Evolutionary conservation across 2,113 vertebrate genomes (phyloP), one percentile per base, ranked within the genome.

Genomic region (Urocynchramus pylzowi): DNA sequence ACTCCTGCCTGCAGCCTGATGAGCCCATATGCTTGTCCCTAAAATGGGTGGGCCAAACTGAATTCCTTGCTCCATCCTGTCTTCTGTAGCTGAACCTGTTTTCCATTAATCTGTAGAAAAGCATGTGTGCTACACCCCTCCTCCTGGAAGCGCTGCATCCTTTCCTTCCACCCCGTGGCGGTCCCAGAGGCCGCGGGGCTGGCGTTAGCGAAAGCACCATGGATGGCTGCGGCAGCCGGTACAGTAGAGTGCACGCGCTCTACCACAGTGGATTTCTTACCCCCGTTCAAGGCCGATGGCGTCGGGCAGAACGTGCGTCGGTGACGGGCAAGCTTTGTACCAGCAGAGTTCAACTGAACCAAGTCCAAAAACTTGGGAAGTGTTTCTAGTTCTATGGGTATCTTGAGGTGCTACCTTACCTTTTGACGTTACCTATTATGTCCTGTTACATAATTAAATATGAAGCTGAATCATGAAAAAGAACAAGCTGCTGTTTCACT

Each of bases 131-230:
- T 5, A 1, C 26, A 16, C 13, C 27, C 16, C 49, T 59, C 39
- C 13, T 11, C 41, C 61, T 16, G 10, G 12, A 28, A 6, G 57
- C 0, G 0, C 65, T 10, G 49, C 49, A 2, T 19, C 75, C 57
- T 45, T 20, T 10, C 67, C 47, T 50, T 16, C 7, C 18, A 3
- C 2, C 5, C 27, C 0, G 5, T 3, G 7, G 76, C 5, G 8
- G 63, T 17, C 8, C 20, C 1, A 0, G n/a, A 21, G 75, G 68
- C 5, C 1, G 5, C 3, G 5, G 50, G 53, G 27, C 1, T 1
- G 30, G 68, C 8, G 0, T 11, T 23, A 1, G 35, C 9, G 4
- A 1, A 3, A 90, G 88, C 79, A 53, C 86, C 76, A 6, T 2
- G 47, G 7, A 2, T 6, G 71, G 24, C 1, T 15, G 68, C 41